Base-by-base conservation (phyloP, 2,113 vertebrate genomes). In the Recurvirostra avosetta region DNA sequence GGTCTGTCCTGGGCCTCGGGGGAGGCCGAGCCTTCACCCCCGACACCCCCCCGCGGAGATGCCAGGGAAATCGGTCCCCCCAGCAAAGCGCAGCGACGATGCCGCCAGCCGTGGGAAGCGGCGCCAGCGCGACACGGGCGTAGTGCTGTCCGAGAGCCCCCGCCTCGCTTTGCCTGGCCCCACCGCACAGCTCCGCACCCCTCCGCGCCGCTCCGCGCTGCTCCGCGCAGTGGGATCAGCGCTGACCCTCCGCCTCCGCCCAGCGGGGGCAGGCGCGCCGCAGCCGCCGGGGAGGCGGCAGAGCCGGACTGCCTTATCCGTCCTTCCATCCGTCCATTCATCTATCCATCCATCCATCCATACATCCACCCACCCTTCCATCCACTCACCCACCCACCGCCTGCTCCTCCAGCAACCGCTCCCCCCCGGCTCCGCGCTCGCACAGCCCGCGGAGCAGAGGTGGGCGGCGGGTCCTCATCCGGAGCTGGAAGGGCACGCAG, bases 1-100 rank as follows among this genome's bases (percentile, higher is more conserved):
- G 14, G 16, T 30, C 19, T 88, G 8, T n/a, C 10, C 32, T 17
- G 67, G 45, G 32, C n/a, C 55, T 77, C 11, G 26, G 6, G 49
- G 18, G 27, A 73, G 41, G 25, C 30, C 5, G 45, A 82, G 38
- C 40, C 7, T 52, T 15, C 58, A 8, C 26, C 43, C 43, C 43
- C 43, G 0, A 2, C 3, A 16, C 9, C 3, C 2, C 19, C 8
- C 23, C 5, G n/a, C 6, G 6, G 19, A 66, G 61, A 7, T 78
- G 47, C 40, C 55, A 63, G 45, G 29, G 53, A 41, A 36, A 67
- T 15, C 21, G 40, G 5, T 38, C 38, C 4, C 12, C 19, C 9
- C 40, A 26, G 43, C 25, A 36, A 67, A 88, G 27, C 1, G 20
- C 38, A 47, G 29, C 12, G 29, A 4, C 3, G 3, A 41, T 47